Base-by-base conservation (phyloP, 2,888 invertebrate genomes). In the Stenoptilia bipunctidactyla region DNA sequence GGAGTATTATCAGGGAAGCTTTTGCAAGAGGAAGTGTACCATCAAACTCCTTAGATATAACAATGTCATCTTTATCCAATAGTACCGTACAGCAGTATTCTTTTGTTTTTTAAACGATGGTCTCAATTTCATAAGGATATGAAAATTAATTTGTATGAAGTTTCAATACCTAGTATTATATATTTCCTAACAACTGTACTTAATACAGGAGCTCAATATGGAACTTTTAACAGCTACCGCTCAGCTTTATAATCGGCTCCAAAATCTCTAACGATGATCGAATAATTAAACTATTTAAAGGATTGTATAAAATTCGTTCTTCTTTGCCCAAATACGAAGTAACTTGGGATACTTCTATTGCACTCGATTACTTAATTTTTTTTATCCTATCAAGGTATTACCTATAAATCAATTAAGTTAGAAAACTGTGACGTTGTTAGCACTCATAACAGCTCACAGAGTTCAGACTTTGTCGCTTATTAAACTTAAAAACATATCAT, bases 371-470 rank as follows among this genome's bases (percentile, higher is more conserved):
- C 27, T 15, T 38, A 30, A 14, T 12, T 13, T 14, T 30, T 13
- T 13, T 2, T 38, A 30, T 30, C 13, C 27, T 14, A 27, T 27
- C 27, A 2, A n/a, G 1, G 12, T 2, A 13, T 9, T 27, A 27
- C 37, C 27, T 13, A 3, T 41, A 15, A 36, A 41, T 8, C 34
- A 15, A 15, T 25, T 33, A 20, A n/a, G 35, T 9, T 37, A 41
- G 15, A 41, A 41, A 15, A 41, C 38, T 13, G 37, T 41, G 9
- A 36, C 15, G 6, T 30, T 41, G 12, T 41, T 41, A 25, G 41
- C 41, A 5, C 34, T 41, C 5, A 27, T 35, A 13, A 41, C 38
- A 36, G 41, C 34, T n/a, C 38, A 41, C n/a, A 38, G 38, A 33
- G 27, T 27, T 9, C 41, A 41, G 15, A 41, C 41, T 2, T 27